Percentiles rank a stretch among this genome's conserved stretches.
Conservation (phyloP, 2,888 invertebrate species). For the Ashinkailepas kermadecensis region DNA sequence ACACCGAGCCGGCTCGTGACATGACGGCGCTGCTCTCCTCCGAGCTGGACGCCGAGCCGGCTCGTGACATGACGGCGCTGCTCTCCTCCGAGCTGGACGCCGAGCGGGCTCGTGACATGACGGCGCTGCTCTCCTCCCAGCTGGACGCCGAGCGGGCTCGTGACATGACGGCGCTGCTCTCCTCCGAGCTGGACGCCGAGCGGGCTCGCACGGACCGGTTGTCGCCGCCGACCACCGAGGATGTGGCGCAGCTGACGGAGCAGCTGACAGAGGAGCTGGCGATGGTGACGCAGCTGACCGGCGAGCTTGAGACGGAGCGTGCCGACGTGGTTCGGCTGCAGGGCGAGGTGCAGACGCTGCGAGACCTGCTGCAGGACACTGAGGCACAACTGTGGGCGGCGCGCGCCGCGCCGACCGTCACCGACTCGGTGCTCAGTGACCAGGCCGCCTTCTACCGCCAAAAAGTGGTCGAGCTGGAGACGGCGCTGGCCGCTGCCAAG, state of each 20-base stretch:
- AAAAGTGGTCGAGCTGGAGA: constrained; percentile 31
- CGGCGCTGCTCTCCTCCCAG: neutral
- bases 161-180: neutral
- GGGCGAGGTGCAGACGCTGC: neutral
- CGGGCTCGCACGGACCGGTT: neutral
- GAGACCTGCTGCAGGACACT: neutral
- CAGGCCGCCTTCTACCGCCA: constrained; percentile 1
- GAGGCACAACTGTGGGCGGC: constrained; percentile 1
- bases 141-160: neutral
- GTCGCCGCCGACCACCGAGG: neutral
- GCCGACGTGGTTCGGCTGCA: neutral
- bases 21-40: neutral
- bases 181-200: neutral
- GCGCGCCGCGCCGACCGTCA: neutral
- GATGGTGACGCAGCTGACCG: neutral
- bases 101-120: neutral
- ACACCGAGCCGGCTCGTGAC: neutral
- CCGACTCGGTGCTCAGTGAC: neutral
- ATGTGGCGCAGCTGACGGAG: neutral
- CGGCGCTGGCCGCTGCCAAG: constrained; percentile 41
- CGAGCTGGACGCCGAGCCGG: neutral
- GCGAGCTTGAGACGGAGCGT: neutral
- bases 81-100: neutral
- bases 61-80: no score
- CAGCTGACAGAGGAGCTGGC: neutral